phyloP scores from a whole-genome alignment of 2,888 invertebrate genomes.

The Drosophila limbata region DNA sequence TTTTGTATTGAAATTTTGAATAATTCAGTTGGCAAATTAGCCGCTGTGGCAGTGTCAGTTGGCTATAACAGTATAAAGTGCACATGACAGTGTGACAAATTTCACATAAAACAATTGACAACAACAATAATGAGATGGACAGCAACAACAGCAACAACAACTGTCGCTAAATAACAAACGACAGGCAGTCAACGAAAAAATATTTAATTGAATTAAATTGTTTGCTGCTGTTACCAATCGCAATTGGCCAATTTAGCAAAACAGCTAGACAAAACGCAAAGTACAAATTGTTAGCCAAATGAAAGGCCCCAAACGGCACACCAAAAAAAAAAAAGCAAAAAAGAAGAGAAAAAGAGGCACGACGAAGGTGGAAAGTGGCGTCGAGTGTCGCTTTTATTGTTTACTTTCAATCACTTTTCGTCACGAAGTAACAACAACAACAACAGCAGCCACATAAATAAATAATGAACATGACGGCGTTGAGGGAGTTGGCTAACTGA shows the following conservation, averaged over 20 bases:
- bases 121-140: slow-evolving; percentile 31
- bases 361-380: slow-evolving; percentile 70
- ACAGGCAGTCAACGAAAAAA: slow-evolving; percentile 74
- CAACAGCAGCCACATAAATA: slow-evolving; percentile 61
- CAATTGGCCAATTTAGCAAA: slow-evolving; percentile 82
- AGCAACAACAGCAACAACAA: slow-evolving; percentile 50
- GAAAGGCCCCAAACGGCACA: slow-evolving; percentile 55
- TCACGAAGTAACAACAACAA: slow-evolving; percentile 75
- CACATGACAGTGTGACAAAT: slow-evolving; percentile 81
- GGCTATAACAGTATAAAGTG: slow-evolving; percentile 45
- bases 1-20: slow-evolving; percentile 69
- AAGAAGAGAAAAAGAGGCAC: slow-evolving; percentile 27
- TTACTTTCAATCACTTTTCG: slow-evolving; percentile 84
- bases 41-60: slow-evolving; percentile 42
- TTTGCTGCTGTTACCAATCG: slow-evolving; percentile 79
- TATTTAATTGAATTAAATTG: slow-evolving; percentile 83
- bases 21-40: slow-evolving; percentile 68
- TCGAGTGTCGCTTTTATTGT: slow-evolving; percentile 81
- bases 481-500: slow-evolving; percentile 44
- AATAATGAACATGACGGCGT: slow-evolving; percentile 58
- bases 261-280: slow-evolving; percentile 63
- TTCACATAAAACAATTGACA: slow-evolving; percentile 77
- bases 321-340: slow-evolving; percentile 4
- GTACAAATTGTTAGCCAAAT: slow-evolving; percentile 79
- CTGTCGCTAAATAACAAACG: slow-evolving; percentile 81